Percentiles rank a stretch among this genome's conserved stretches.
Evolutionary conservation across 2,888 invertebrate genomes (phyloP).

Genomic region (Aspidiotus destructor): DNA sequence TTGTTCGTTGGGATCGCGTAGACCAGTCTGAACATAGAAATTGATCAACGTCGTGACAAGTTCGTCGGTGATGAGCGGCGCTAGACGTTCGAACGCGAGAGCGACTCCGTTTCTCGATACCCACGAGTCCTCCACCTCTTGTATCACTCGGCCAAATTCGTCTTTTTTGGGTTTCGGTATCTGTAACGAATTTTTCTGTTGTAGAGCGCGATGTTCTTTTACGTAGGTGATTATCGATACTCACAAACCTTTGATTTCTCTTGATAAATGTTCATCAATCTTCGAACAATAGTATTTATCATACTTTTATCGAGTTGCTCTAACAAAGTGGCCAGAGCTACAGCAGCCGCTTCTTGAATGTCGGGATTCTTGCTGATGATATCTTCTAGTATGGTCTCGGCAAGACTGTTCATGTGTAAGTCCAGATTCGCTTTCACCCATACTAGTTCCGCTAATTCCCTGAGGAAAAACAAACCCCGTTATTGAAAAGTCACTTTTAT

Average conservation of each 20-base stretch:
- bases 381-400: constrained; percentile 55
- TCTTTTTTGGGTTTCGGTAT: constrained; percentile 73
- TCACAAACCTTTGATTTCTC: constrained; percentile 52
- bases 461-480: constrained; percentile 35
- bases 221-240: neutral
- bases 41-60: constrained; percentile 61
- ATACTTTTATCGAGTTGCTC: constrained; percentile 43
- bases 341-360: constrained; percentile 72
- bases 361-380: constrained; percentile 71
- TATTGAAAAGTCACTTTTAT: too few species aligned
- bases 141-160: constrained; percentile 80
- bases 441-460: constrained; percentile 52
- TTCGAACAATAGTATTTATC: constrained; percentile 37
- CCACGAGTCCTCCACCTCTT: constrained; percentile 82
- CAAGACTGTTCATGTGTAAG: constrained; percentile 46
- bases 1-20: constrained; percentile 71
- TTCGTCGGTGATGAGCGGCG: constrained; percentile 58
- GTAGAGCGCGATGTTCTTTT: neutral
- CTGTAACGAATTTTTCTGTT: constrained; percentile 3
- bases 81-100: constrained; percentile 67
- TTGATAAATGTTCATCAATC: constrained; percentile 61
- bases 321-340: constrained; percentile 63
- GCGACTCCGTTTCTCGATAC: constrained; percentile 81
- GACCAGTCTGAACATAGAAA: constrained; percentile 67
- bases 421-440: constrained; percentile 52